Evolutionary conservation across 2,113 vertebrate genomes (phyloP).

Genomic region (Grallaria varia): DNA sequence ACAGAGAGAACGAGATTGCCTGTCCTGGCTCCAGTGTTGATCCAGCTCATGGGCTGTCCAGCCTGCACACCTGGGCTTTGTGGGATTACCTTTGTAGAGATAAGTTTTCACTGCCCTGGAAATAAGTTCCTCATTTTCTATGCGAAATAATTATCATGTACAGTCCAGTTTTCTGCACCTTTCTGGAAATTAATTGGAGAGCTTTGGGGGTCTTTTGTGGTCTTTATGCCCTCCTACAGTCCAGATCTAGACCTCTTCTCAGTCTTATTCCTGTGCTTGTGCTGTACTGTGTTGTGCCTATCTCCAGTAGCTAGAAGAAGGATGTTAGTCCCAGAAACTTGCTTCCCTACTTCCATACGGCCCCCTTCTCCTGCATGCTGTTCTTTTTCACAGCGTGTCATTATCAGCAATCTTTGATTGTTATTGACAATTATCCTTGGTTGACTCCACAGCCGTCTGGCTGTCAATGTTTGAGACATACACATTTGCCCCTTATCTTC

Average conservation of each 20-base stretch:
- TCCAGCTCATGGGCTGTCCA: background rate
- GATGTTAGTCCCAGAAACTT: background rate
- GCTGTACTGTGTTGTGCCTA: background rate
- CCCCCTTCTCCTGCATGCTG: background rate
- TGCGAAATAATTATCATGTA: background rate
- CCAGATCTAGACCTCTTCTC: background rate
- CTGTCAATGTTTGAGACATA: background rate
- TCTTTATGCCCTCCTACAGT: background rate
- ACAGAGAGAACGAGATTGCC: background rate
- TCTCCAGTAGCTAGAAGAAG: background rate
- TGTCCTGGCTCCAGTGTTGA: rapidly evolving
- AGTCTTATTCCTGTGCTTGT: background rate
- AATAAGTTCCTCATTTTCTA: background rate
- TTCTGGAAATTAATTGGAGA: background rate
- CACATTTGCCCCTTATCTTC: background rate
- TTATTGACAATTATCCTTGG: background rate
- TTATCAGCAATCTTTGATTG: background rate
- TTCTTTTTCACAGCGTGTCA: background rate
- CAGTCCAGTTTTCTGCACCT: background rate
- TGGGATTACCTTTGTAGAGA: background rate
- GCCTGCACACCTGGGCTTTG: background rate
- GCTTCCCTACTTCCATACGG: background rate
- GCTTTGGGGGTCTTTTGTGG: background rate
- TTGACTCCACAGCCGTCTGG: background rate
- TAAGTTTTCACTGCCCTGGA: background rate